These are phyloP conservation scores for Diprion similis DNA, from an alignment of 1,140 invertebrate genomes.

Conservation along the genomic window DNA sequence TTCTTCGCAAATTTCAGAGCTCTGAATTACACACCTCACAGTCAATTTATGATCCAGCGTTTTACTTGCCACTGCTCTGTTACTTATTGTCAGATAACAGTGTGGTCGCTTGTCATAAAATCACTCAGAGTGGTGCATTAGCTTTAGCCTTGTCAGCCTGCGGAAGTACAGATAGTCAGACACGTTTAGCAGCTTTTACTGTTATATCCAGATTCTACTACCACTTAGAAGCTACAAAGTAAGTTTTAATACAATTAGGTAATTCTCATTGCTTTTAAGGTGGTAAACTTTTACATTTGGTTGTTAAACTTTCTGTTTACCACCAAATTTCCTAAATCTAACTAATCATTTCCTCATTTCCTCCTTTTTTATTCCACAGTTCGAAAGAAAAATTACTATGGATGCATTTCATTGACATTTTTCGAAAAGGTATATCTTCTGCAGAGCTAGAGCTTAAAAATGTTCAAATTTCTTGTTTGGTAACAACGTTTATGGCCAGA, in stretches of 20 bases:
- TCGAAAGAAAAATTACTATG: constrained; percentile 62
- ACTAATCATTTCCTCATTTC: background rate
- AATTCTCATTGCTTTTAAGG: background rate
- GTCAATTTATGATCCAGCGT: constrained; percentile 74
- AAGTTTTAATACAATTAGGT: constrained; percentile 33
- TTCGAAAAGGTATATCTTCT: constrained; percentile 60
- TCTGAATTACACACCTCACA: background rate
- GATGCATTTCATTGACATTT: constrained; percentile 59
- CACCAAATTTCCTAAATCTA: background rate
- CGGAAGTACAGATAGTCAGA: constrained; percentile 64
- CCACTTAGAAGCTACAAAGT: constrained; percentile 72
- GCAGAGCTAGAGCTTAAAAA: constrained; percentile 49
- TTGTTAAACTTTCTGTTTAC: background rate
- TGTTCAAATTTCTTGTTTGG: constrained; percentile 69
- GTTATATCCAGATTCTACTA: constrained; percentile 71
- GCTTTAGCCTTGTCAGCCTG: constrained; percentile 71
- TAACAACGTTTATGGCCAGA: constrained; percentile 74
- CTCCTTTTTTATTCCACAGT: constrained; percentile 38
- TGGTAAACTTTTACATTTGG: constrained; percentile 14
- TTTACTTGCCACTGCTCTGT: constrained; percentile 74
- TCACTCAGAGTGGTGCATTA: constrained; percentile 70
- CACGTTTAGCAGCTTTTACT: constrained; percentile 71
- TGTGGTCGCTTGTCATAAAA: constrained; percentile 69
- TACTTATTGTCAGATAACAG: constrained; percentile 70
- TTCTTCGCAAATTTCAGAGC: background rate